Evolutionary conservation across 2,113 vertebrate species (phyloP).

Genomic region (Heliornis fulica): DNA sequence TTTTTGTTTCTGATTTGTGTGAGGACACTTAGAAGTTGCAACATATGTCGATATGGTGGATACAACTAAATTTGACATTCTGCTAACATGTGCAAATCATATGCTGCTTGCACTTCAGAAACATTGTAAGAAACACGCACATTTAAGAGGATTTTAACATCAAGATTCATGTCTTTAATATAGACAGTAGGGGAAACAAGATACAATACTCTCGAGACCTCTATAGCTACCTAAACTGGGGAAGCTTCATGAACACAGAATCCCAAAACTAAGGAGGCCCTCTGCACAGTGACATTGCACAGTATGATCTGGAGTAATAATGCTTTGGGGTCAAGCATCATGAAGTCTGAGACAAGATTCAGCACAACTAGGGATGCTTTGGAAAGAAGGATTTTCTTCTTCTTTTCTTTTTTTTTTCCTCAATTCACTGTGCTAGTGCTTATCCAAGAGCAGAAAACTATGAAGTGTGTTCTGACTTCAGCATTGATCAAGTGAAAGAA

Average conservation of each 20-base stretch:
- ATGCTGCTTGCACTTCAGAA: neutral
- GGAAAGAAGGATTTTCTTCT: too few species aligned
- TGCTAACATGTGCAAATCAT: neutral
- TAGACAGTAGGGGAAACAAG: neutral
- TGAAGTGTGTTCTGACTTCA: neutral
- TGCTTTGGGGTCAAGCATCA: neutral
- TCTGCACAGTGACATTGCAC: neutral
- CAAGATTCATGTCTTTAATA: neutral
- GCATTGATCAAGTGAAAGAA: neutral
- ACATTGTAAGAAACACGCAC: neutral
- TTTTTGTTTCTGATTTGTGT: neutral
- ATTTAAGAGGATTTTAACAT: neutral
- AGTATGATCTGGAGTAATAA: neutral
- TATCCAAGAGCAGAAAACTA: neutral
- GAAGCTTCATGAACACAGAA: neutral
- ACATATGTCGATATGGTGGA: neutral
- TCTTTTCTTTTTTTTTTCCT: neutral
- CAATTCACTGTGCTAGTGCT: neutral
- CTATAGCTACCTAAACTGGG: neutral
- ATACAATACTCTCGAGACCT: neutral
- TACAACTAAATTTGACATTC: neutral
- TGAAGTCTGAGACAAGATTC: neutral
- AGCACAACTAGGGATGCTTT: neutral
- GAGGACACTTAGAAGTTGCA: neutral
- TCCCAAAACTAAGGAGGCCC: neutral